Base-by-base conservation (phyloP, 2,797 vertebrate species). In the Tiaroga cobitis region DNA sequence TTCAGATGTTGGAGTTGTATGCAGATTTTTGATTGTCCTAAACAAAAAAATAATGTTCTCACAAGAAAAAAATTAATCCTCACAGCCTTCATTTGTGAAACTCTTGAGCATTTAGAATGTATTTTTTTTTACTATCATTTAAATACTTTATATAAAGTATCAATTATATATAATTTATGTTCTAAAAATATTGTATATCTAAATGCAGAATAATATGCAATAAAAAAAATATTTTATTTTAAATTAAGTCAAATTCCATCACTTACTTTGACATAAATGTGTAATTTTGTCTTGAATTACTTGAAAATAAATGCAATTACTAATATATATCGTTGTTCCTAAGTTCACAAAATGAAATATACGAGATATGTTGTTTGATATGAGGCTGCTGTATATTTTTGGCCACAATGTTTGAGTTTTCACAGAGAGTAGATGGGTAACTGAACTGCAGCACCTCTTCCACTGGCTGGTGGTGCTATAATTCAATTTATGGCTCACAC, bases 401-500 rank as follows among this genome's bases (percentile, higher is more conserved):
- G 41, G 54, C 32, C 6, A 16, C 24, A 76, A 41, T 43, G 32
- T 34, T 69, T 29, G 18, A 72, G n/a, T 70, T 56, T 46, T 80
- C 54, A 32, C 39, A 59, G 13, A 43, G 46, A 77, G 32, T 70
- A 79, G 51, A 79, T 63, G 76, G 13, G 61, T 78, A 78, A 79
- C 67, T 70, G 84, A 89, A 82, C 84, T 91, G 89, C 87, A 90
- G 87, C 81, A 86, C 91, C 86, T 85, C 85, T 89, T 88, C 90
- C 73, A 76, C 92, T 94, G 94, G 88, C 88, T 94, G 95, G 94
- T 94, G 94, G 94, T 94, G 95, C 95, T 95, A 91, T 92, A 94
- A 94, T 92, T 93, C 94, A 90, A 70, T 73, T 83, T 91, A 83
- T 91, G 90, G 65, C 85, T 74, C 85, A 76, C 90, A 88, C 91